phyloP scores from a whole-genome alignment of 2,888 invertebrate genomes.

The Cordylochernes scorpioides region DNA sequence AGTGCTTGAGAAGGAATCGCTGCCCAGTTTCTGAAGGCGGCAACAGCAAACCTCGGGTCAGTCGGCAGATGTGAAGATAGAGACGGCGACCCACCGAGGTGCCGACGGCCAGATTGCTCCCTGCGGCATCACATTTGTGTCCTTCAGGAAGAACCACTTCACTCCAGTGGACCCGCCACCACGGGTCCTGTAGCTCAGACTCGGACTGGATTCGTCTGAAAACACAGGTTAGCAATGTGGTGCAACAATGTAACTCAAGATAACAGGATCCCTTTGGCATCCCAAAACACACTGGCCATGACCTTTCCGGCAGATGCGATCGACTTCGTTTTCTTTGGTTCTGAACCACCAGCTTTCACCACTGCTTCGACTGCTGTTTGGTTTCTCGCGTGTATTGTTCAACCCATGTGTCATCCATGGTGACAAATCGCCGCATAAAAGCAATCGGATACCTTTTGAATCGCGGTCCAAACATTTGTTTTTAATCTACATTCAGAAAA shows the following conservation, averaged over 20 bases:
- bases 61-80: not conserved
- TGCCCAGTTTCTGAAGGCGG: not conserved
- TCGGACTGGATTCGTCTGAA: conserved; percentile 8
- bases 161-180: conserved; percentile 12
- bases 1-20: not conserved
- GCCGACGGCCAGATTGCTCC: not conserved
- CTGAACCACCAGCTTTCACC: too few species aligned
- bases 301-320: too few species aligned
- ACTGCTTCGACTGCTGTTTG: not conserved
- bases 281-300: too few species aligned
- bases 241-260: too few species aligned
- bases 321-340: too few species aligned
- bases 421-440: not conserved
- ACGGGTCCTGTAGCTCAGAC: conserved; percentile 6
- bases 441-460: not conserved
- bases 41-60: not conserved
- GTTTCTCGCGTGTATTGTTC: conserved; percentile 1
- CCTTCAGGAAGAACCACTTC: conserved; percentile 10
- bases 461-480: too few species aligned
- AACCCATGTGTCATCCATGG: conserved; percentile 1
- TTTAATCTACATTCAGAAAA: too few species aligned
- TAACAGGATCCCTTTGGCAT: too few species aligned
- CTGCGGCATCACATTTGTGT: conserved; percentile 2
- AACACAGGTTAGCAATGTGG: too few species aligned
- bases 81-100: not conserved